Base-by-base conservation (phyloP, 2,797 vertebrate genomes). In the Vultur gryphus region DNA sequence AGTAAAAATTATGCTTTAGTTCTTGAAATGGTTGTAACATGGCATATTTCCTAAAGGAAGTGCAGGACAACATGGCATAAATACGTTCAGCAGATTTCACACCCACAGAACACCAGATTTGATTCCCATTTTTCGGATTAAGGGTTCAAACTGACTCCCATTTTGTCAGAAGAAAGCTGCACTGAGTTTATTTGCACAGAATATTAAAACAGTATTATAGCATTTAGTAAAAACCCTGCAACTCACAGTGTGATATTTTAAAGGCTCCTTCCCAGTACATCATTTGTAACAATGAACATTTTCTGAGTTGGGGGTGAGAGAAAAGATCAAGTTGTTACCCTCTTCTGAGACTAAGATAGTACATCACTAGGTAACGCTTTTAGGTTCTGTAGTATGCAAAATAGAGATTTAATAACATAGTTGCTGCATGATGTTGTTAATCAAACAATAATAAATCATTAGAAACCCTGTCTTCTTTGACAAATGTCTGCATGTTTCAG, bases 401-500 rank as follows among this genome's bases (percentile, higher is more conserved):
- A 76, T 16, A 77, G 88, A 89, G 69, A 72, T 97, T 70, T 91
- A 86, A 81, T 91, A 49, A 58, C 85, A 83, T 71, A 93, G 80
- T 87, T 90, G 71, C 73, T 70, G 81, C 84, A 55, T 81, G 71
- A 75, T 92, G 66, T 35, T 88, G 70, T 95, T 89, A 95, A 81
- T 91, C 81, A 95, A 95, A 95, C 87, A 87, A 81, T 85, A 95
- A 93, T 96, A 97, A 94, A 96, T 92, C 91, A 90, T 90, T 77
- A 90, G 76, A 91, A 97, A 93, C 59, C 77, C 84, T 71, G 85
- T 89, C 67, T 92, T 95, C 85, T 87, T 93, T 95, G 90, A 97
- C 94, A 91, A 86, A 94, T 1, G 5, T 71, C 90, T 89, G 77
- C 76, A 79, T 93, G 76, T 95, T 97, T 95, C 73, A 91, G 84